These are phyloP conservation scores for Bilobella aurantiaca DNA, from an alignment of 1,140 invertebrate genomes.

Conservation along the genomic window DNA sequence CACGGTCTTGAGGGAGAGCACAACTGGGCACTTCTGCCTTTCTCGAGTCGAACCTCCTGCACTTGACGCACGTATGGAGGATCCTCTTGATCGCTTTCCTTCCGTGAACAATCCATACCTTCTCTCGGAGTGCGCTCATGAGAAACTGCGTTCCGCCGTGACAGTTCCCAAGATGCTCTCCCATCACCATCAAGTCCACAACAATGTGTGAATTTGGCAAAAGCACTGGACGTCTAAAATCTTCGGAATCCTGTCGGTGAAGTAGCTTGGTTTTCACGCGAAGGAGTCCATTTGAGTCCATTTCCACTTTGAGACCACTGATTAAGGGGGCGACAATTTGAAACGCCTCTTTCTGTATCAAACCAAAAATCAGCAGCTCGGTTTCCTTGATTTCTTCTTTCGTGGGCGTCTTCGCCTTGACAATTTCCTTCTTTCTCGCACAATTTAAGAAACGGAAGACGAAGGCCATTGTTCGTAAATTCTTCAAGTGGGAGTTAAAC, in stretches of 20 bases:
- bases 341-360: background rate
- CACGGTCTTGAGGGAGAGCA: conserved; percentile 35
- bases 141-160: conserved; percentile 22
- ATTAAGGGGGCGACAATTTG: background rate
- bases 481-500: background rate
- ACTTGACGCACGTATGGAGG: conserved; percentile 36
- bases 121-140: conserved; percentile 26
- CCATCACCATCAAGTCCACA: conserved; percentile 26
- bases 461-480: background rate
- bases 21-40: conserved; percentile 22
- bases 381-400: background rate
- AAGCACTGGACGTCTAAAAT: conserved; percentile 27
- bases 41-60: conserved; percentile 34
- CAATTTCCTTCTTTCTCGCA: background rate
- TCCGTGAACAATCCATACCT: conserved; percentile 35
- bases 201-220: conserved; percentile 31
- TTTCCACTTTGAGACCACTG: background rate
- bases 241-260: background rate
- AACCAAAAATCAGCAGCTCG: background rate
- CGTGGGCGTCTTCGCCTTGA: background rate
- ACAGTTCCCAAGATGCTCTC: conserved; percentile 26
- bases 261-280: background rate
- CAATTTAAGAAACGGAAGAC: background rate
- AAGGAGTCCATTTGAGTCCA: background rate
- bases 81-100: conserved; percentile 31